A percentile compares a stretch with the other conserved stretches of the same genome.
Evolutionary conservation across 2,113 vertebrate species (phyloP).

Genomic region (Psilopsiagon aurifrons): DNA sequence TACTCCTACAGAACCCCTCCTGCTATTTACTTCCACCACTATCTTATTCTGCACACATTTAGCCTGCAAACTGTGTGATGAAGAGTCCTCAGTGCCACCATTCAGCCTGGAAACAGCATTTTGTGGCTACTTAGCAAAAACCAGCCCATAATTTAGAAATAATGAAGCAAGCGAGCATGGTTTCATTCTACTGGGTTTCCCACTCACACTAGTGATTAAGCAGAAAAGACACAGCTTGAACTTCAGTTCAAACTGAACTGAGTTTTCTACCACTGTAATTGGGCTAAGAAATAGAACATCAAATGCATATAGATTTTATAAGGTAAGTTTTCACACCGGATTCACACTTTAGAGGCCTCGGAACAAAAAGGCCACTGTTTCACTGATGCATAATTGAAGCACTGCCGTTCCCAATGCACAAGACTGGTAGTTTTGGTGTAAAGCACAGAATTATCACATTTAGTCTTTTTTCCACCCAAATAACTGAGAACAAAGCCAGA

Average conservation of each 20-base stretch:
- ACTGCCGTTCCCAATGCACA: background rate
- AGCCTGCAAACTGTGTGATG: background rate
- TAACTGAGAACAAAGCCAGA: background rate
- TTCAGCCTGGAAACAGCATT: background rate
- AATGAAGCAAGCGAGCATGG: background rate
- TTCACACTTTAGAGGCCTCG: background rate
- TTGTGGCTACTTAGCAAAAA: background rate
- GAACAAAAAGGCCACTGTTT: background rate
- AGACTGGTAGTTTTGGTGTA: background rate
- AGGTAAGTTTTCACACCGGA: background rate
- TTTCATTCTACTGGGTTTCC: background rate
- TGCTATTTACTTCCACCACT: background rate
- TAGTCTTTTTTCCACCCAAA: background rate
- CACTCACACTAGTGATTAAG: background rate
- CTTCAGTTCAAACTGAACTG: background rate
- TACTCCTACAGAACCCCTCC: background rate
- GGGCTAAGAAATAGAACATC: background rate
- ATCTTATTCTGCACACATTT: background rate
- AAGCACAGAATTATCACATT: background rate
- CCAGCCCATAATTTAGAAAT: background rate
- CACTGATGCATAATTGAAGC: background rate
- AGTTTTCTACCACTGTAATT: background rate
- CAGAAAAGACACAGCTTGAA: background rate
- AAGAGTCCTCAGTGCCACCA: background rate
- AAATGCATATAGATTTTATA: rapidly evolving